Evolutionary conservation across 1,140 invertebrate species (phyloP), one percentile per base, ranked within the genome.

Genomic region (Galleria mellonella): DNA sequence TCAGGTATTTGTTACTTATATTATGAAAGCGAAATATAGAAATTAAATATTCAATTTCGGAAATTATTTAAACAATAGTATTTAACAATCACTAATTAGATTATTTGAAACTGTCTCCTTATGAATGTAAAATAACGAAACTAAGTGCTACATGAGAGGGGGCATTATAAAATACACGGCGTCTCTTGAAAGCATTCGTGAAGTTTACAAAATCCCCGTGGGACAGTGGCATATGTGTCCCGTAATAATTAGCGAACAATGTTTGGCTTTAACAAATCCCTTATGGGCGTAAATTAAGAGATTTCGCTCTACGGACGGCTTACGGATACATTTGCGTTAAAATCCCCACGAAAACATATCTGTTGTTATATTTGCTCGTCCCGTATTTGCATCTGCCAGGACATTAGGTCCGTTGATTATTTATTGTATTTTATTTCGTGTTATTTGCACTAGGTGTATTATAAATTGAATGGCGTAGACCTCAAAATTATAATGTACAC

Each of bases 181-280:
- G 17, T 23, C 17, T 23, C 17, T 2, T 23, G 6, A 23, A 23
- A 23, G 17, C 44, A 62, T 72, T 71, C 69, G 71, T 70, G 73
- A 76, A 75, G 71, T 75, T 74, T 45, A 32, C 49, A 50, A 51
- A 66, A 83, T 77, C 75, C 66, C 49, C 77, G 79, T 83, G 79
- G 73, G 77, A 84, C 60, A 47, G 17, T 32, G 57, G 61, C 81
- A 82, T 77, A 78, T 84, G 81, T 65, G 70, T 55, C 72, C 69
- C 58, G 75, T 84, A 79, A 84, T 84, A 84, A 84, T 84, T 84
- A 84, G 81, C 75, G 75, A 79, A 76, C 81, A 82, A 79, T 82
- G 81, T 84, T 82, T 84, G 75, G 81, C 77, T 84, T 84, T 79
- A 75, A 64, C 64, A 82, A 84, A 84, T 84, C 79, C 79, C 73